Conservation (phyloP, 2,888 invertebrate genomes). For the Eupithecia vulgata region DNA sequence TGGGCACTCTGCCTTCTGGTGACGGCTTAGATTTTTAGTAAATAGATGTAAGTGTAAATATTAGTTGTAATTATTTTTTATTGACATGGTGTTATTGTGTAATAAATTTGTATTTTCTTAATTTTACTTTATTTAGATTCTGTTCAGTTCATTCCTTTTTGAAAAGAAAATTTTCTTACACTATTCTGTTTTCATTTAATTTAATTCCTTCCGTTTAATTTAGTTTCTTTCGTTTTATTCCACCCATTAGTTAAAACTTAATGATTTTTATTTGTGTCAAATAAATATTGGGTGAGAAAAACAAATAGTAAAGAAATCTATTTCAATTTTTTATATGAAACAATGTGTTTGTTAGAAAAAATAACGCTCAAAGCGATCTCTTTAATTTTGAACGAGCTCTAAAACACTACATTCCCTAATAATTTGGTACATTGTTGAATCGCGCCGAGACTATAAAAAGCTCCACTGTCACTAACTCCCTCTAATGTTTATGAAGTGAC, state of each 20-base stretch:
- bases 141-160: too few relatives aligned
- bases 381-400: slow-evolving; percentile 3
- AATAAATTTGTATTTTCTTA: too few relatives aligned
- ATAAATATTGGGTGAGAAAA: neutral
- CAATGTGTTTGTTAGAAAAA: neutral
- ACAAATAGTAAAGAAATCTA: neutral
- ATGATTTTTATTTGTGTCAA: neutral
- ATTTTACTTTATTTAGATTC: neutral
- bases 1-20: too few relatives aligned
- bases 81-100: too few relatives aligned
- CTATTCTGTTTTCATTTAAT: too few relatives aligned
- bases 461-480: slow-evolving; percentile 18
- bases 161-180: too few relatives aligned
- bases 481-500: slow-evolving; percentile 41
- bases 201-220: too few relatives aligned
- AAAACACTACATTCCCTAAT: neutral
- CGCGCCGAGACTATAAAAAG: slow-evolving; percentile 30
- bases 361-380: neutral
- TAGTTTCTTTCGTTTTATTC: neutral
- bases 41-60: too few relatives aligned
- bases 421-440: slow-evolving; percentile 16
- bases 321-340: neutral
- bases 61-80: too few relatives aligned
- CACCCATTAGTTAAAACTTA: neutral
- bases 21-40: too few relatives aligned